Conservation (phyloP, 30 jellyfish, hydroid and myxozoan species). For the Pelagia noctiluca region DNA sequence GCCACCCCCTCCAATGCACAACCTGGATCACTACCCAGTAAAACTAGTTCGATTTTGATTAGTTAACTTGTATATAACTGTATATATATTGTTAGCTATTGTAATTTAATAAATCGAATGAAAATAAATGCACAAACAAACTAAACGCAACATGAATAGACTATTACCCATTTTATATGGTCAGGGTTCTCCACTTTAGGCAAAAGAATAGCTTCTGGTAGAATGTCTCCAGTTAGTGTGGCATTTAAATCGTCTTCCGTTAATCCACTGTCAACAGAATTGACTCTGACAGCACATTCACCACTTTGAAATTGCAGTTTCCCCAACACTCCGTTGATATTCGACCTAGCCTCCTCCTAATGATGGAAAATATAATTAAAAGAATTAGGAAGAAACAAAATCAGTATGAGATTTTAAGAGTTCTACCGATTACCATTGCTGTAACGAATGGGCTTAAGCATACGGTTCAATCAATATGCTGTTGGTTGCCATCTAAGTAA, state of each 20-base stretch:
- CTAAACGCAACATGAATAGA: too few relatives aligned
- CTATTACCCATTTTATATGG: conserved; percentile 86
- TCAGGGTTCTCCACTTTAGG: conserved; percentile 86
- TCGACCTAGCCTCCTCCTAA: conserved; percentile 84
- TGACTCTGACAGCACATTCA: conserved; percentile 89
- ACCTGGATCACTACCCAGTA: too few relatives aligned
- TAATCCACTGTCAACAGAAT: conserved; percentile 86
- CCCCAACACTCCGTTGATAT: conserved; percentile 55
- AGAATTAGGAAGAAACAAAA: background rate
- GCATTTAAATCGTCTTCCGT: conserved; percentile 76
- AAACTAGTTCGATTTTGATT: too few relatives aligned
- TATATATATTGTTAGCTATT: too few relatives aligned
- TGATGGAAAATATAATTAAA: background rate
- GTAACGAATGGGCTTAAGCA: too few relatives aligned
- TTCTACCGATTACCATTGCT: too few relatives aligned
- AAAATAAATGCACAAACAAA: too few relatives aligned
- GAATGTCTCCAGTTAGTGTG: conserved; percentile 51
- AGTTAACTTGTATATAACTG: too few relatives aligned
- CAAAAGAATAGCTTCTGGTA: conserved; percentile 80
- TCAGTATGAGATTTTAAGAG: background rate
- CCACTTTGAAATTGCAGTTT: conserved; percentile 50
- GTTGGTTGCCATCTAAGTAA: too few relatives aligned
- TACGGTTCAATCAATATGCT: too few relatives aligned
- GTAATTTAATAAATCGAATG: too few relatives aligned
- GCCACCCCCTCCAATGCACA: too few relatives aligned